Conservation (phyloP, 2,797 vertebrate species). For the Leptodactylus fallax region DNA sequence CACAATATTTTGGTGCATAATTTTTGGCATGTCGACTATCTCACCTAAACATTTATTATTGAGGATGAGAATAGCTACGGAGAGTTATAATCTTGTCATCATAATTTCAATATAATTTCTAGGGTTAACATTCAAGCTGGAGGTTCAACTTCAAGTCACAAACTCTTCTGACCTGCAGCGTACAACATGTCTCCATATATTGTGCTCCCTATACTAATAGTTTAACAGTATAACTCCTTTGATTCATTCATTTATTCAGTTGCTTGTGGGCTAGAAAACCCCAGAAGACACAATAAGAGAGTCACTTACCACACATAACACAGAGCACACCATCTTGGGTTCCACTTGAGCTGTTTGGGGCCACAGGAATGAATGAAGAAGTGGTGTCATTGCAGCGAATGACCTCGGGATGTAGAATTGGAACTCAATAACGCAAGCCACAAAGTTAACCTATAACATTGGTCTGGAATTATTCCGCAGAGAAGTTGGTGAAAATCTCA, state of each 20-base stretch:
- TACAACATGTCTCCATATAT: not conserved
- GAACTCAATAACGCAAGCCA: not conserved
- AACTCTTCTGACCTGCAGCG: not conserved
- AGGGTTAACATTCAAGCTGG: not conserved
- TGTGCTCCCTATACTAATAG: not conserved
- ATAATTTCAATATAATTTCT: not conserved
- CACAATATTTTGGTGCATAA: not conserved
- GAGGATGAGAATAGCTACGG: not conserved
- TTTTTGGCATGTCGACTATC: not conserved
- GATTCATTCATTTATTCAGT: conserved; percentile 17
- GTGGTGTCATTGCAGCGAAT: not conserved
- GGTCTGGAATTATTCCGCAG: not conserved
- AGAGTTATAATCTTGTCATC: not conserved
- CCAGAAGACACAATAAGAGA: conserved; percentile 22
- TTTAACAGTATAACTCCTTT: not conserved
- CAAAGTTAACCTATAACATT: not conserved
- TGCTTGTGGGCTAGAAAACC: conserved; percentile 58
- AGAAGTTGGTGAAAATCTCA: not conserved
- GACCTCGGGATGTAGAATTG: conserved; percentile 3
- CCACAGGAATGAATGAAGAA: conserved; percentile 26
- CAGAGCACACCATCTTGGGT: conserved; percentile 48
- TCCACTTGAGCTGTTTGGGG: conserved; percentile 38
- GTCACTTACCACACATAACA: conserved; percentile 73
- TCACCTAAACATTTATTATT: not conserved
- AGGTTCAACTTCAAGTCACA: not conserved